These are phyloP conservation scores for Heteromurus nitidus DNA, from an alignment of 2,888 invertebrate species.

Conservation along the genomic window DNA sequence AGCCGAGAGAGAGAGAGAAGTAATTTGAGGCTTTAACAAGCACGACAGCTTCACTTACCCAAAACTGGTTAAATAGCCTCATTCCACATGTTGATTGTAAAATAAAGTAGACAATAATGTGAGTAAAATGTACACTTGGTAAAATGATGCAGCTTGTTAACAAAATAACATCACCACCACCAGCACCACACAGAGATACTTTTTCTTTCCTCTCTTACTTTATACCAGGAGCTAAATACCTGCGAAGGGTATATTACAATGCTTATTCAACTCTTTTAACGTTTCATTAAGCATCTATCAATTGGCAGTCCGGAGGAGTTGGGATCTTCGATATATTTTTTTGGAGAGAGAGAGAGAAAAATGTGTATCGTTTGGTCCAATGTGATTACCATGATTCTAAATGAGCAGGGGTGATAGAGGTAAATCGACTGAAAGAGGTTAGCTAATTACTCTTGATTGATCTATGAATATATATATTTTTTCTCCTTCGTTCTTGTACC, in stretches of 20 bases:
- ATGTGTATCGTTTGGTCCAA: no score
- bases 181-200: not conserved
- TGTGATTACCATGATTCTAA: constrained; percentile 40
- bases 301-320: no score
- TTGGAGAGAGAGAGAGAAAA: not conserved
- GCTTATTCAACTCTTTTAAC: not conserved
- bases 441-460: constrained; percentile 72
- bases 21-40: constrained; percentile 44
- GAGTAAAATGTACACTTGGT: constrained; percentile 7
- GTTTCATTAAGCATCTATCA: no score
- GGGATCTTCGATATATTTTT: constrained; percentile 10
- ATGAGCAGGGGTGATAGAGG: constrained; percentile 11
- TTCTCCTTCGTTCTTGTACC: not conserved
- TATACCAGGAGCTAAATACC: not conserved
- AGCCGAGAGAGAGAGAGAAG: not conserved
- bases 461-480: constrained; percentile 69
- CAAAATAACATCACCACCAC: constrained; percentile 14
- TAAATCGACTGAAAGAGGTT: constrained; percentile 53
- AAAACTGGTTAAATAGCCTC: constrained; percentile 54
- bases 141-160: constrained; percentile 11
- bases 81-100: constrained; percentile 24
- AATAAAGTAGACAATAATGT: constrained; percentile 2
- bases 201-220: not conserved
- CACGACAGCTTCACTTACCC: constrained; percentile 52
- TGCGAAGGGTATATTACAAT: constrained; percentile 14